Base-by-base conservation (phyloP, 2,888 invertebrate genomes). In the Platycnemis pennipes region DNA sequence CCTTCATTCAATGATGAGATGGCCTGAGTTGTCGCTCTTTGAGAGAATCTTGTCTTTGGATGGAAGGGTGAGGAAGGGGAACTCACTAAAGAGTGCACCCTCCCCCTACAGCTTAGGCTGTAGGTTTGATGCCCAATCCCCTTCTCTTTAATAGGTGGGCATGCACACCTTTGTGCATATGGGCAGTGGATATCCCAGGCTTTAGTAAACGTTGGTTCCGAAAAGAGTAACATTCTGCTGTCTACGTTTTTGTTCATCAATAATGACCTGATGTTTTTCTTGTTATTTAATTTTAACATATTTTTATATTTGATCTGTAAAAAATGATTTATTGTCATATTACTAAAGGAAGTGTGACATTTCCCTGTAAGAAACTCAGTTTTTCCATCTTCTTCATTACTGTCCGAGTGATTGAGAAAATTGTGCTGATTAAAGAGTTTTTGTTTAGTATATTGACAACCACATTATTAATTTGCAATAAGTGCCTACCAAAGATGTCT, bases 401-500 rank as follows among this genome's bases (percentile, higher is more conserved):
- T 63, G 42, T 63, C 91, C 45, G 26, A n/a, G 11, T 91, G 19
- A 91, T 44, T 91, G 44, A 69, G 26, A 44, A 53, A 91, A 91
- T 91, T 91, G 63, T 91, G 44, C 44, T 91, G 91, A 63, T 91
- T 69, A 91, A 63, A 91, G 91, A 91, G 63, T 69, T 91, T 91
- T 45, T 87, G 91, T 91, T 91, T 91, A 91, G 91, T 91, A 63
- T 91, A 63, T 91, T 69, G 91, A 91, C 91, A 91, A 91, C 63
- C 91, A 91, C 91, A 91, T 89, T 56, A 53, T 91, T 91, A 69
- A 91, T 91, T 91, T 91, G 56, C 91, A 91, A 91, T 91, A 91
- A 91, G 91, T 91, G 91, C 91, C 91, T 91, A 91, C 91, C 91
- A 91, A 91, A 91, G 91, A 91, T 91, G 69, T 91, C 91, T 91